Evolutionary conservation across 2,113 vertebrate species (phyloP).

Genomic region (Sturnus vulgaris): DNA sequence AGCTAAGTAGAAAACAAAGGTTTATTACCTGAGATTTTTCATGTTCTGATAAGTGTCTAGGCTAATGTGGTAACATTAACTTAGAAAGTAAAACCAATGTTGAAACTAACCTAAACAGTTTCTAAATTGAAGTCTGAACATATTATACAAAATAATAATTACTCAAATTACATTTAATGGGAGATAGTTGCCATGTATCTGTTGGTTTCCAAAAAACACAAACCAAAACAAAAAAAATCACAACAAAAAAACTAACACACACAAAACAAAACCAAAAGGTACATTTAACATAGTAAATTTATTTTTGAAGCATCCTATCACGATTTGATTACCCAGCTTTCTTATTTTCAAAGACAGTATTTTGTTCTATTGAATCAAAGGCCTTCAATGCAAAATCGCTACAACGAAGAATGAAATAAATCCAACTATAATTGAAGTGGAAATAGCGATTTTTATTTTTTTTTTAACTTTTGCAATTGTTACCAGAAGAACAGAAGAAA

Average conservation of each 20-base stretch:
- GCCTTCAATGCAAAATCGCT: not conserved
- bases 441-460: not conserved
- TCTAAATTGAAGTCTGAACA: not conserved
- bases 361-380: not conserved
- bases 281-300: not conserved
- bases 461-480: not conserved
- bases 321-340: not conserved
- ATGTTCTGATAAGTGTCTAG: not conserved
- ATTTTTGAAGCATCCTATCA: not conserved
- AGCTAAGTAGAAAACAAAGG: not conserved
- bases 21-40: not conserved
- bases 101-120: not conserved
- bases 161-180: not conserved
- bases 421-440: not conserved
- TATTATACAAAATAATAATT: not conserved
- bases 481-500: not conserved
- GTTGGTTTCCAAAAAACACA: not conserved
- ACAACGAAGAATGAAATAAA: not conserved
- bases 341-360: not conserved
- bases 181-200: not conserved
- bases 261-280: not conserved
- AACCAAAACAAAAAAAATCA: not conserved
- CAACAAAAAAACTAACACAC: not conserved
- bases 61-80: not conserved
- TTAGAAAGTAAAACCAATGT: not conserved